Conservation (phyloP, 2,888 invertebrate species). For the Pherbina coryleti region DNA sequence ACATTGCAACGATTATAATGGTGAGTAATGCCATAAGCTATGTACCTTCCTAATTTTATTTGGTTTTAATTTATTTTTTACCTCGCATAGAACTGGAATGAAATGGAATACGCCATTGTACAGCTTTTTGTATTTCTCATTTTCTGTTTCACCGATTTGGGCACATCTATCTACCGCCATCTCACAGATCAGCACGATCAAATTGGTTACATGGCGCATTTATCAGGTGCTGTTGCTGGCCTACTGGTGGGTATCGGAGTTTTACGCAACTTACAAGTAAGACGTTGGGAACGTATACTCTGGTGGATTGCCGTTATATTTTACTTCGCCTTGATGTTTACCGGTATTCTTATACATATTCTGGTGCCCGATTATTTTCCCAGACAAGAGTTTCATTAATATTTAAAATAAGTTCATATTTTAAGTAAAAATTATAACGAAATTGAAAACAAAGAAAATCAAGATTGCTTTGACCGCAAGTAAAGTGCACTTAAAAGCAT, state of each 20-base stretch:
- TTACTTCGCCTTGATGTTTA: conserved; percentile 79
- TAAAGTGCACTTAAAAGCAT: conserved; percentile 34
- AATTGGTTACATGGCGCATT: conserved; percentile 94
- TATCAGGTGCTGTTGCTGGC: conserved; percentile 92
- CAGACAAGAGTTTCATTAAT: conserved; percentile 59
- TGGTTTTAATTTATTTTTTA: not conserved
- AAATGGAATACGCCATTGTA: conserved; percentile 94
- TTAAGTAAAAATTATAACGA: not conserved
- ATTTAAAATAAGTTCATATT: not conserved
- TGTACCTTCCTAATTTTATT: too few relatives aligned
- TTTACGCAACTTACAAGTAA: conserved; percentile 84
- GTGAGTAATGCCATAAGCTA: too few relatives aligned
- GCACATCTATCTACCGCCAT: conserved; percentile 92
- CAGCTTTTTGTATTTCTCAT: conserved; percentile 87
- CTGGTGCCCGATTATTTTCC: conserved; percentile 75
- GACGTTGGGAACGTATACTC: conserved; percentile 83
- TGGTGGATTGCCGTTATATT: conserved; percentile 86
- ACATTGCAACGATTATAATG: conserved; percentile 92
- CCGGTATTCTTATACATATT: conserved; percentile 81
- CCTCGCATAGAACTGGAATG: conserved; percentile 88
- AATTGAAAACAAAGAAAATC: not conserved
- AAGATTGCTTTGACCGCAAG: not conserved
- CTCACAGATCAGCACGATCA: conserved; percentile 78
- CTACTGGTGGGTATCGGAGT: conserved; percentile 84
- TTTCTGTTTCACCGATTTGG: conserved; percentile 86